Conservation (phyloP, 2,113 vertebrate species). For the Peucedramus taeniatus region DNA sequence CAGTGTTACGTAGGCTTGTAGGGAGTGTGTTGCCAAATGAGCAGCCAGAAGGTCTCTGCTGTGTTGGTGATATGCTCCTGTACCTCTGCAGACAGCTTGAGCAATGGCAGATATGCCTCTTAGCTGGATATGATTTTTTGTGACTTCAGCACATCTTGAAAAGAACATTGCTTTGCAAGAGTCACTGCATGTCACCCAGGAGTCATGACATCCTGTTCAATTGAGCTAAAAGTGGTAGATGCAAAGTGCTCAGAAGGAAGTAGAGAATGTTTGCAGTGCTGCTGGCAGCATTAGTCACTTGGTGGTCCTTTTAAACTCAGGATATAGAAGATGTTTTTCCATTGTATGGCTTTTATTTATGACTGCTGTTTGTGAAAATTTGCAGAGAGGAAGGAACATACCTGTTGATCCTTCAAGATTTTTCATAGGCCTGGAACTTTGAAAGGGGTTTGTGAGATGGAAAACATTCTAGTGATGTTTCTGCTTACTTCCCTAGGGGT, state of each 20-base stretch:
- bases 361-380: background rate
- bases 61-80: background rate
- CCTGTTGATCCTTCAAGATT: background rate
- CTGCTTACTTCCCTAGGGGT: slow-evolving; percentile 72
- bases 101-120: background rate
- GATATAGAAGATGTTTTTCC: background rate
- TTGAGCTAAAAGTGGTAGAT: background rate
- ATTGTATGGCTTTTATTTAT: background rate
- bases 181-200: background rate
- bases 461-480: background rate
- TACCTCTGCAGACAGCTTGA: background rate
- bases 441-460: background rate
- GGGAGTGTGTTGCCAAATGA: background rate
- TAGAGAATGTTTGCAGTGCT: background rate
- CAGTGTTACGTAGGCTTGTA: accelerated
- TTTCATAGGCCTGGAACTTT: background rate
- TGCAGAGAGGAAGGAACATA: background rate
- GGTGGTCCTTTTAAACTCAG: background rate
- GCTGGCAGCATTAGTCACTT: background rate
- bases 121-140: background rate
- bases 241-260: background rate
- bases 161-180: background rate
- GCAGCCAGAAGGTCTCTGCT: background rate
- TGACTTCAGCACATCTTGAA: background rate
- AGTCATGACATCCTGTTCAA: accelerated